Evolutionary conservation across 2,113 vertebrate species (phyloP), one percentile per base, ranked within the genome.

Genomic region (Tachysurus vachellii): DNA sequence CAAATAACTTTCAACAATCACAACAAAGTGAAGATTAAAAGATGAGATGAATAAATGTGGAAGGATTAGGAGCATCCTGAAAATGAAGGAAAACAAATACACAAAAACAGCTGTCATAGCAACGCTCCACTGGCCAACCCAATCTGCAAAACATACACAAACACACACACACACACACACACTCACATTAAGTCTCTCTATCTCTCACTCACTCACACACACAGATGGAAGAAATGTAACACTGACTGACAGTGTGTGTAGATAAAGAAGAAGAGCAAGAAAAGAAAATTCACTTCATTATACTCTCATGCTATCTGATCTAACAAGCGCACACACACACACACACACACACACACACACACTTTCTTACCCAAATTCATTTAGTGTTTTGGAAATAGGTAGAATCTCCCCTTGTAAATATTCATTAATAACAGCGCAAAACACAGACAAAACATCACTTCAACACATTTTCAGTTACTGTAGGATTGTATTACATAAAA

Each of bases 31-130:
- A 57, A 28, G 31, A 36, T 80, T 80, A 1, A 17, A 59, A 80
- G 36, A 57, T 57, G 0, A 79, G n/a, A 77, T 54, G 53, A 42
- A 80, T 59, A 80, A 80, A 23, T 59, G 10, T 42, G 50, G 36
- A 84, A 54, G 54, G 70, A 85, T 85, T 75, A 85, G 54, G 11
- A n/a, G 54, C 36, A 26, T 75, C 83, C 44, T 57, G 66, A 73
- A 73, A 57, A 73, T 57, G 31, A 11, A 71, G 47, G 62, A 56
- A 70, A 70, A 83, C 50, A 47, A 56, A 56, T 19, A 28, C 76
- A 56, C 66, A n/a, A 54, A 80, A 61, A 73, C 80, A 82, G 79
- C 62, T 86, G 77, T 79, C 31, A 71, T 47, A 64, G 64, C 54
- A 82, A 82, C 26, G 36, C 79, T 59, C 26, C 36, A 44, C 77